Conservation (phyloP, 1,140 invertebrate species). For the Camponotus floridanus region DNA sequence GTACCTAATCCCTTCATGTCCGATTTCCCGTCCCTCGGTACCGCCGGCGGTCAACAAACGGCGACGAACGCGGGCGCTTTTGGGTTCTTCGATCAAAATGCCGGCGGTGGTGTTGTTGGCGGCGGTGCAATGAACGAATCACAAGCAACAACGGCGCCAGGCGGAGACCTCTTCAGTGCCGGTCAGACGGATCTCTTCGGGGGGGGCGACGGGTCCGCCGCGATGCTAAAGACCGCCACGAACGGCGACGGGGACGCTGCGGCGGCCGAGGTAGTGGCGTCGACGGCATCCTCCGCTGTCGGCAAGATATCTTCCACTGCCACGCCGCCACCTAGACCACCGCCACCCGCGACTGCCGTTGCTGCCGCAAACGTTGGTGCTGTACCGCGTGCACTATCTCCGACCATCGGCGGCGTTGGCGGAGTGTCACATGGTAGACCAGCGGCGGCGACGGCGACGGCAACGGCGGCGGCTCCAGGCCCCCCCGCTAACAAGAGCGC, state of each 20-base stretch:
- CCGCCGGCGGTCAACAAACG: slow-evolving; percentile 63
- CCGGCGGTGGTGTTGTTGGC: slow-evolving; percentile 80
- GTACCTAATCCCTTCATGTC: slow-evolving; percentile 87
- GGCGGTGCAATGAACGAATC: background rate
- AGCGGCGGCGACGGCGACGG: slow-evolving; percentile 41
- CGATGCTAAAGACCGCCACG: slow-evolving; percentile 78
- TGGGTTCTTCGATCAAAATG: slow-evolving; percentile 73
- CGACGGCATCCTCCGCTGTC: slow-evolving; percentile 74
- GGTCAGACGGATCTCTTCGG: slow-evolving; percentile 84
- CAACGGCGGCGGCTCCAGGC: slow-evolving; percentile 60
- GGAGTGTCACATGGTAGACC: slow-evolving; percentile 79
- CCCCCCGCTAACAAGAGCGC: slow-evolving; percentile 87
- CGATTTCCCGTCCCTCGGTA: slow-evolving; percentile 84
- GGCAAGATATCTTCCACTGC: slow-evolving; percentile 81
- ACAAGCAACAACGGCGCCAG: slow-evolving; percentile 20
- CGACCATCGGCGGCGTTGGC: slow-evolving; percentile 69
- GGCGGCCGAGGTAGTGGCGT: slow-evolving; percentile 73
- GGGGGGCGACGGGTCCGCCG: slow-evolving; percentile 79
- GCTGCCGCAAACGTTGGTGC: slow-evolving; percentile 77
- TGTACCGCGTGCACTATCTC: slow-evolving; percentile 85
- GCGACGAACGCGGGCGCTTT: slow-evolving; percentile 62
- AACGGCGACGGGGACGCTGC: slow-evolving; percentile 77
- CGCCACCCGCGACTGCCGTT: slow-evolving; percentile 83
- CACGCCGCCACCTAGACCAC: slow-evolving; percentile 86
- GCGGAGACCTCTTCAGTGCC: slow-evolving; percentile 84